phyloP scores from a whole-genome alignment of 2,797 vertebrate species.

The Xiphorhynchus erythropygius region DNA sequence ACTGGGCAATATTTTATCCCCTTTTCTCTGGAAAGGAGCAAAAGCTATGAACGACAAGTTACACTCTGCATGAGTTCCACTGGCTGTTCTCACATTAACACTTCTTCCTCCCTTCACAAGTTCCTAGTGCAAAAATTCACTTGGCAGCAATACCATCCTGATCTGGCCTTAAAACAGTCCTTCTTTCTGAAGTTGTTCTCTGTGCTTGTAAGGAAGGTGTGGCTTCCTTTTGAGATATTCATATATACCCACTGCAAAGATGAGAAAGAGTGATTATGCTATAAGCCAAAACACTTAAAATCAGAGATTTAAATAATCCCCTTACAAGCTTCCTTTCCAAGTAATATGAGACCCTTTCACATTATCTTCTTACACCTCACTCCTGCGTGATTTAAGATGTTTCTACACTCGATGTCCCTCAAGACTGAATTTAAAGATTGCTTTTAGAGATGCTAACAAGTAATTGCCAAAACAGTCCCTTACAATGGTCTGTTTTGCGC shows the following conservation, averaged over 20 bases:
- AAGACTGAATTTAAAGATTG: neutral
- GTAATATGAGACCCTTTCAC: neutral
- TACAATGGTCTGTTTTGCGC: neutral
- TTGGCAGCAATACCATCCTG: neutral
- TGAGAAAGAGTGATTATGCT: neutral
- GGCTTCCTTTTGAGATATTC: neutral
- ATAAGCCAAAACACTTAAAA: neutral
- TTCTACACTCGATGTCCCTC: neutral
- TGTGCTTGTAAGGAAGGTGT: neutral
- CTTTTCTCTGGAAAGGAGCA: neutral
- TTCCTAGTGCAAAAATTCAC: neutral
- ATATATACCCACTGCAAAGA: neutral
- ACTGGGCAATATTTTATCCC: neutral
- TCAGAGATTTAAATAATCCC: neutral
- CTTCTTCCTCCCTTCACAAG: neutral
- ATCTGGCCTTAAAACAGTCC: constrained; percentile 1
- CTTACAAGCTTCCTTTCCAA: neutral
- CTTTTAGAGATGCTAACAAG: neutral
- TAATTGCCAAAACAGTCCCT: neutral
- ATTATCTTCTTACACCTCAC: neutral
- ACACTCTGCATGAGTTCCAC: neutral
- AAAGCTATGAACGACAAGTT: neutral
- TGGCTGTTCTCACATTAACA: constrained; percentile 34
- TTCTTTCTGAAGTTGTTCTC: neutral
- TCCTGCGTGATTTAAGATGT: neutral